These are phyloP conservation scores for Solenodon paradoxus DNA, from an alignment of 2,113 vertebrate species.

Conservation along the genomic window DNA sequence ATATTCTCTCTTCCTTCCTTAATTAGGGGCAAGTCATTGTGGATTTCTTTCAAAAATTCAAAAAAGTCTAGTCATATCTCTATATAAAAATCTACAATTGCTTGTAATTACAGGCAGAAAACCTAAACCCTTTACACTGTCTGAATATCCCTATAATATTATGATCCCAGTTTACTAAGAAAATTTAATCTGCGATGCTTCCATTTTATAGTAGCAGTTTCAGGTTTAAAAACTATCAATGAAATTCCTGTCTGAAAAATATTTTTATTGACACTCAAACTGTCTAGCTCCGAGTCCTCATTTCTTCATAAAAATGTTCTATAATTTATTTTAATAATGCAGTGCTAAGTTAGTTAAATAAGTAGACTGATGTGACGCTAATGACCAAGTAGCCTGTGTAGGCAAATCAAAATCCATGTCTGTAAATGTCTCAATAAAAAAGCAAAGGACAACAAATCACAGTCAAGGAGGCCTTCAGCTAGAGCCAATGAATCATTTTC, in stretches of 20 bases:
- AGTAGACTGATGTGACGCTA: background rate
- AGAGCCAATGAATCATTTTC: background rate
- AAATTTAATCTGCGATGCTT: constrained; percentile 7
- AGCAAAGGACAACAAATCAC: background rate
- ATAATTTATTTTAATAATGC: background rate
- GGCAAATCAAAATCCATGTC: background rate
- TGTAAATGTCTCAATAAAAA: background rate
- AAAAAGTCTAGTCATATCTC: background rate
- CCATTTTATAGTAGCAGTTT: background rate
- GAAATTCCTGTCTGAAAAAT: background rate
- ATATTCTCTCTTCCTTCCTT: background rate
- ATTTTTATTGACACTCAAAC: background rate
- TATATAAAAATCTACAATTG: background rate
- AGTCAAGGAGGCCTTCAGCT: background rate
- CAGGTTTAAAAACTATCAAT: background rate
- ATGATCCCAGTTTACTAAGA: background rate
- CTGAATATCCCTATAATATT: background rate
- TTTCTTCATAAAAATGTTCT: background rate
- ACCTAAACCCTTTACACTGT: background rate
- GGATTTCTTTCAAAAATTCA: background rate
- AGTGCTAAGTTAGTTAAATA: background rate
- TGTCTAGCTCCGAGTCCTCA: background rate
- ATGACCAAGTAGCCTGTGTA: background rate
- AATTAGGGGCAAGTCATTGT: background rate
- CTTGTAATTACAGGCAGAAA: background rate